phyloP scores from a whole-genome alignment of 2,888 invertebrate genomes.

The Sabatieria punctata region DNA sequence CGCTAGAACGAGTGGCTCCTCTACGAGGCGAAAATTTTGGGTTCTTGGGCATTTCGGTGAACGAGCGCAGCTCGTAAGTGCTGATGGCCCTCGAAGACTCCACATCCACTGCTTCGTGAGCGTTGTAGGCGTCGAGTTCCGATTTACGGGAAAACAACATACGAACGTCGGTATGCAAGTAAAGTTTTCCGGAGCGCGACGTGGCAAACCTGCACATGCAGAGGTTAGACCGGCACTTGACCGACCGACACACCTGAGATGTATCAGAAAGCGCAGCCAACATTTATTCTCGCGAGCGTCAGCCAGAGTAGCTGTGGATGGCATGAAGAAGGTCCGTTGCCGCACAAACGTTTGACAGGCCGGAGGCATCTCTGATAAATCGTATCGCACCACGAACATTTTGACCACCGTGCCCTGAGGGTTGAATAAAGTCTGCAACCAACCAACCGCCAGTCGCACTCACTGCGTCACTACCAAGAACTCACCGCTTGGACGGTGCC shows the following conservation, averaged over 20 bases:
- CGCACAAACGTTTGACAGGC: slow-evolving; percentile 80
- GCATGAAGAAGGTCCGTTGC: slow-evolving; percentile 73
- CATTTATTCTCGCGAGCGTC: slow-evolving; percentile 32
- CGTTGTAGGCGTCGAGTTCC: slow-evolving; percentile 58
- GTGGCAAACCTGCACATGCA: slow-evolving; percentile 72
- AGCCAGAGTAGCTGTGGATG: slow-evolving; percentile 40
- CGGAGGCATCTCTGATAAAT: slow-evolving; percentile 79
- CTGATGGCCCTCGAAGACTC: slow-evolving; percentile 39
- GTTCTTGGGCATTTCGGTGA: slow-evolving; percentile 67
- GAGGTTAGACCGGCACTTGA: too few relatives aligned
- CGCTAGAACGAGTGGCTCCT: too few relatives aligned
- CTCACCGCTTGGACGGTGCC: slow-evolving; percentile 83
- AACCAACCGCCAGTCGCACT: slow-evolving; percentile 2
- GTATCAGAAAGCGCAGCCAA: slow-evolving; percentile 80
- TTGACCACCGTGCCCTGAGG: slow-evolving; percentile 82
- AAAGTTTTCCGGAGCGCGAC: slow-evolving; percentile 74
- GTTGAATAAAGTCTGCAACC: slow-evolving; percentile 60
- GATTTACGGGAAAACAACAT: slow-evolving; percentile 85
- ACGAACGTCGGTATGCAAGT: slow-evolving; percentile 85
- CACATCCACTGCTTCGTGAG: not conserved
- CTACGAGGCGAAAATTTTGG: slow-evolving; percentile 75
- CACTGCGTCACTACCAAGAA: too few relatives aligned
- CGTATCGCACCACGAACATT: slow-evolving; percentile 92
- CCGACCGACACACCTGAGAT: too few relatives aligned
- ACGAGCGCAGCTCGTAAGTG: slow-evolving; percentile 65